Conservation (phyloP, 2,888 invertebrate species). For the Polydrusus tereticollis region DNA sequence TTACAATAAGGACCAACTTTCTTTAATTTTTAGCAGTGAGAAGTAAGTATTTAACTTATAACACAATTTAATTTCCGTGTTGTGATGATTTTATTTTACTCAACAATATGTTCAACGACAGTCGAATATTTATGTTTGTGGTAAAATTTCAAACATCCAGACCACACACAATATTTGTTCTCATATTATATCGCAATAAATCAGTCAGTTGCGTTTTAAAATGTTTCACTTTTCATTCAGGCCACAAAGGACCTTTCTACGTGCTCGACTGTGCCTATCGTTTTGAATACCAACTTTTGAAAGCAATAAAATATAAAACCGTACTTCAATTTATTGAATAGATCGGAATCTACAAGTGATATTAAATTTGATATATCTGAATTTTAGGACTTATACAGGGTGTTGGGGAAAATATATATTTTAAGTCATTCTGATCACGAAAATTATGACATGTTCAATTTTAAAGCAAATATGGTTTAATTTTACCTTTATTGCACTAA, state of each 20-base stretch:
- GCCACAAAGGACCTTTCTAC: constrained; percentile 37
- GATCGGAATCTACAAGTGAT: constrained; percentile 23
- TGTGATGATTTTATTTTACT: constrained; percentile 31
- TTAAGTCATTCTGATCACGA: too few species aligned
- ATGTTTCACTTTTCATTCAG: constrained; percentile 37
- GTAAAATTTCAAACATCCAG: constrained; percentile 42
- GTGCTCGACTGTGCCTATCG: constrained; percentile 38
- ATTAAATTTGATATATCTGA: constrained; percentile 3
- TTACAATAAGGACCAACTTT: too few species aligned
- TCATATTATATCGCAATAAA: constrained; percentile 56
- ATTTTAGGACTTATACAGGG: too few species aligned
- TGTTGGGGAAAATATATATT: too few species aligned
- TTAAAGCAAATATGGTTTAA: too few species aligned
- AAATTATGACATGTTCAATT: too few species aligned
- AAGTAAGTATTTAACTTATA: background rate
- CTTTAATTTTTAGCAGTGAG: too few species aligned
- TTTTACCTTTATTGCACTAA: too few species aligned
- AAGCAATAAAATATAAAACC: constrained; percentile 39
- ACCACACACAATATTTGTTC: constrained; percentile 55
- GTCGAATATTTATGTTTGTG: constrained; percentile 33
- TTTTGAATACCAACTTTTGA: constrained; percentile 25
- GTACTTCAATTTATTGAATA: constrained; percentile 34
- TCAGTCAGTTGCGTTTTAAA: constrained; percentile 48
- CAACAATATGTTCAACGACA: constrained; percentile 15
- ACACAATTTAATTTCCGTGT: background rate